Percentiles rank a stretch among this genome's conserved stretches.
Conservation (phyloP, 2,888 invertebrate genomes). For the Cremastinae sp. region DNA sequence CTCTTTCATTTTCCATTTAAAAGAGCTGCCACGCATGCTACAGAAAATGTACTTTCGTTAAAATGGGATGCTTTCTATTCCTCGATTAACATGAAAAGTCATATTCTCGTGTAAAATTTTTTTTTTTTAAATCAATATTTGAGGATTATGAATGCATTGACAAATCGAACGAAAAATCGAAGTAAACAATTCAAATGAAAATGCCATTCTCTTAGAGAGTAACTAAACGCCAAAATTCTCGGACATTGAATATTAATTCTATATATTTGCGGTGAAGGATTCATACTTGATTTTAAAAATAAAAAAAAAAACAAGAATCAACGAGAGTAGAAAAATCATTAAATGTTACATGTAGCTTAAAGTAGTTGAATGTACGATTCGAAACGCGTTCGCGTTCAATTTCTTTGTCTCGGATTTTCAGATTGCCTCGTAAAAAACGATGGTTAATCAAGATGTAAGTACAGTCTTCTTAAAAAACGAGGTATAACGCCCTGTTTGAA, state of each 20-base stretch:
- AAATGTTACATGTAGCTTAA: neutral
- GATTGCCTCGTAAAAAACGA: slow-evolving; percentile 17
- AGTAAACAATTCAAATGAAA: too few relatives aligned
- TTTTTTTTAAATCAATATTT: too few relatives aligned
- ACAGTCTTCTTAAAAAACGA: slow-evolving; percentile 61
- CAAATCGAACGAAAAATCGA: too few relatives aligned
- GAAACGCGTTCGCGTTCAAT: neutral
- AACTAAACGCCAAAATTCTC: slow-evolving; percentile 2
- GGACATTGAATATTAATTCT: too few relatives aligned
- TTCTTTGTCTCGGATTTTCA: neutral
- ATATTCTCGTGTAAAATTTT: too few relatives aligned
- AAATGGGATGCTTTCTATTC: too few relatives aligned
- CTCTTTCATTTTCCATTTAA: slow-evolving; percentile 31
- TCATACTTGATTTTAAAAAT: neutral
- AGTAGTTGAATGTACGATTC: slow-evolving; percentile 21
- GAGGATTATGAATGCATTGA: too few relatives aligned
- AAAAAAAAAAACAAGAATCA: slow-evolving; percentile 2
- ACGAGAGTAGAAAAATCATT: neutral
- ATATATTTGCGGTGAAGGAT: neutral
- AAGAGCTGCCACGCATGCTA: neutral
- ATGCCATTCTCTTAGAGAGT: slow-evolving; percentile 26
- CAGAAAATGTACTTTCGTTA: neutral
- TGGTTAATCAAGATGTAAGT: slow-evolving; percentile 62
- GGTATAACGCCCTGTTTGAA: slow-evolving; percentile 45
- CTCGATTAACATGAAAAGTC: too few relatives aligned